These are phyloP conservation scores for Myripristis jacobus DNA, from an alignment of 2,797 vertebrate species.

Conservation along the genomic window DNA sequence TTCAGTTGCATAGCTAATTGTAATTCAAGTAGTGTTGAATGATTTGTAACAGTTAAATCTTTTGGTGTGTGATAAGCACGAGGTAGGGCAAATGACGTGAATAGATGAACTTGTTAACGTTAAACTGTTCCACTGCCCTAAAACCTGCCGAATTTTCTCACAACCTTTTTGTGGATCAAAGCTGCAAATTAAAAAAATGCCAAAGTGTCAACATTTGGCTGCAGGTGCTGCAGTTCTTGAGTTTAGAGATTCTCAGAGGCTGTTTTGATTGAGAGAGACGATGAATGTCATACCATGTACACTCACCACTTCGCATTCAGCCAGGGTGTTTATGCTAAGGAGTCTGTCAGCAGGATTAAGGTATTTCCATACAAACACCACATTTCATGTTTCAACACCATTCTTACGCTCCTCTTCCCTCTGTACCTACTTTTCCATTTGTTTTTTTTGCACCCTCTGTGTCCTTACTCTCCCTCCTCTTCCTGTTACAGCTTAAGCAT, in stretches of 20 bases:
- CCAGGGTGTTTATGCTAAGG: constrained; percentile 46
- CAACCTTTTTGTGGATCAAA: neutral
- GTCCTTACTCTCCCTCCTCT: neutral
- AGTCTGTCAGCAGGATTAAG: constrained; percentile 48
- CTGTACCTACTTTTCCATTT: neutral
- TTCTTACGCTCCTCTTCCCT: neutral
- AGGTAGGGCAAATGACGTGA: neutral
- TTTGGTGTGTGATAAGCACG: neutral
- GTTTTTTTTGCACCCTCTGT: constrained; percentile 31
- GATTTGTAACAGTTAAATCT: constrained; percentile 6
- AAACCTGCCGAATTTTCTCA: neutral
- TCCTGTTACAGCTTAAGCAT: constrained; percentile 36
- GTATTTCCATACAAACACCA: constrained; percentile 65
- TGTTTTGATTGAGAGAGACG: constrained; percentile 7
- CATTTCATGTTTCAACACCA: constrained; percentile 36
- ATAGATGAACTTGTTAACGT: neutral
- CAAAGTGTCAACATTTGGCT: constrained; percentile 1
- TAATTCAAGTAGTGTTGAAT: neutral
- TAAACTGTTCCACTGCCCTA: constrained; percentile 1
- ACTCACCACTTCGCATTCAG: constrained; percentile 16
- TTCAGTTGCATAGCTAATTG: no score
- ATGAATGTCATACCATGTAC: constrained; percentile 29
- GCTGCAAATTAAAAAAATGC: neutral
- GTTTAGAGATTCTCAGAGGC: neutral
- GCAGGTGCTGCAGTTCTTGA: neutral